phyloP scores from a whole-genome alignment of 2,113 vertebrate genomes.

The Otocyon megalotis region DNA sequence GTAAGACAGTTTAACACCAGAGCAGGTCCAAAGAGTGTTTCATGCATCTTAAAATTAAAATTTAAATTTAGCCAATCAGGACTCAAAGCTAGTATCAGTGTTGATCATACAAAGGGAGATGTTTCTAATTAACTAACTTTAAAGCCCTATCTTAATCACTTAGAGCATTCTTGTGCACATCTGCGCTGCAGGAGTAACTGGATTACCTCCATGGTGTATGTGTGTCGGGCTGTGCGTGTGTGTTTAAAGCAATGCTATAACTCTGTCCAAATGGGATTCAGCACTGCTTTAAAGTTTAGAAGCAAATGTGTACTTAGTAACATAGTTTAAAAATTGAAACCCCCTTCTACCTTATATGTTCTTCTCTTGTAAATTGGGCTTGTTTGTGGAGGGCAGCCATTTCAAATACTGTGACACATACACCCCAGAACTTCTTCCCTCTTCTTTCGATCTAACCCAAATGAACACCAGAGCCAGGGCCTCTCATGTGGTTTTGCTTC shows the following conservation, averaged over 20 bases:
- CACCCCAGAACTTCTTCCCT: constrained; percentile 83
- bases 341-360: constrained; percentile 60
- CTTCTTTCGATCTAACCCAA: constrained; percentile 88
- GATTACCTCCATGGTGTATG: constrained; percentile 79
- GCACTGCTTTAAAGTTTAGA: constrained; percentile 78
- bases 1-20: not conserved
- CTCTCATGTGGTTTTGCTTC: constrained; percentile 93
- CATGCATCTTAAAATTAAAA: constrained; percentile 37
- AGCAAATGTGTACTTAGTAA: constrained; percentile 74
- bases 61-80: constrained; percentile 64
- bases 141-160: constrained; percentile 85
- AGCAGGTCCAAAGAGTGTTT: not conserved
- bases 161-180: constrained; percentile 80
- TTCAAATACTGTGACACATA: constrained; percentile 86
- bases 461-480: constrained; percentile 86
- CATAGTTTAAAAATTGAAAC: constrained; percentile 62
- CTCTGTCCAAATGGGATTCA: constrained; percentile 62
- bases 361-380: constrained; percentile 64
- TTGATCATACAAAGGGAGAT: constrained; percentile 78
- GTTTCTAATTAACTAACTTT: constrained; percentile 85
- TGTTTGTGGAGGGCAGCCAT: constrained; percentile 85
- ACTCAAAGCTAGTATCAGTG: constrained; percentile 69
- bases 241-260: constrained; percentile 75
- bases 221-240: constrained; percentile 60
- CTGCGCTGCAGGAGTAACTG: constrained; percentile 79